phyloP scores from a whole-genome alignment of 1,140 invertebrate species.

The Ooceraea biroi region DNA sequence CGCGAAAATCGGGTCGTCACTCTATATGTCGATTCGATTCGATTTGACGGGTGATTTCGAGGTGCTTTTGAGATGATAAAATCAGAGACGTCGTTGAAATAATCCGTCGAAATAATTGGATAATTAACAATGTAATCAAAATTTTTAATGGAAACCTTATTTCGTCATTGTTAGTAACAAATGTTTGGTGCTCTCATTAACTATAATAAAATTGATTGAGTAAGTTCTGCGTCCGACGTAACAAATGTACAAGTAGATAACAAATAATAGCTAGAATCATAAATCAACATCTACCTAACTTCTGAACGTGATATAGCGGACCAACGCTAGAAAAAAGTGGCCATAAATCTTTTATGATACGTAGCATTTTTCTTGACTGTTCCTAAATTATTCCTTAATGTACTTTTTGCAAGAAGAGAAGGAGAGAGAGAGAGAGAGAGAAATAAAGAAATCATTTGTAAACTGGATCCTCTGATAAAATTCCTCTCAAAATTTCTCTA shows the following conservation, averaged over 20 bases:
- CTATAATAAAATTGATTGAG: background rate
- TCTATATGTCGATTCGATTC: slow-evolving; percentile 40
- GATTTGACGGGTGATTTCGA: slow-evolving; percentile 23
- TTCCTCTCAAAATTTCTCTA: too few relatives aligned
- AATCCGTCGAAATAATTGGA: background rate
- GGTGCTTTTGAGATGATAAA: background rate
- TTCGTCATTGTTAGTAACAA: too few relatives aligned
- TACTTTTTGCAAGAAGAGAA: slow-evolving; percentile 22
- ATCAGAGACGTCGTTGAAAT: background rate
- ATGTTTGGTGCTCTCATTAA: too few relatives aligned
- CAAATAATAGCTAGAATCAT: slow-evolving; percentile 19
- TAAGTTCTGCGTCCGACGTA: background rate
- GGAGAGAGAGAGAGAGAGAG: slow-evolving; percentile 2
- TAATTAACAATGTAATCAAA: background rate
- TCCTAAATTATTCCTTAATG: slow-evolving; percentile 29
- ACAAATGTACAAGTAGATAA: background rate
- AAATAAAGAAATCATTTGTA: background rate
- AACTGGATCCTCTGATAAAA: too few relatives aligned
- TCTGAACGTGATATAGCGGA: slow-evolving; percentile 7
- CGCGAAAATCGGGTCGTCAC: slow-evolving; percentile 42
- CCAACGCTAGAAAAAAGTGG: background rate
- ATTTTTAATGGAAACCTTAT: too few relatives aligned
- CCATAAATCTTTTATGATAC: slow-evolving; percentile 35
- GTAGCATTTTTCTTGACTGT: background rate
- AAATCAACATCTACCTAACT: slow-evolving; percentile 30